Evolutionary conservation across 2,113 vertebrate genomes (phyloP).

Genomic region (Sylvietta virens): DNA sequence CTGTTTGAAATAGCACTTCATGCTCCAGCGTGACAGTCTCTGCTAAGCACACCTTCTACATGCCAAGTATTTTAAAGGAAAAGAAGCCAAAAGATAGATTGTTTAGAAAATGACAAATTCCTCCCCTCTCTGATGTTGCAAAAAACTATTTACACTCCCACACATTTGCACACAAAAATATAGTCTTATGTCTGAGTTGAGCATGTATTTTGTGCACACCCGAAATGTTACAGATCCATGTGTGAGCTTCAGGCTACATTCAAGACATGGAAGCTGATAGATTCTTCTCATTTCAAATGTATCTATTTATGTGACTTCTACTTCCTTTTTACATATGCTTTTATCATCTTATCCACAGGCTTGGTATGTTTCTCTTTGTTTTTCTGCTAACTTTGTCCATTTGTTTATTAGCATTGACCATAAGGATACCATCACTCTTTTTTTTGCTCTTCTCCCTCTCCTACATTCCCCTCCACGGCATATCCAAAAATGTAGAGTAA

Average conservation of each 20-base stretch:
- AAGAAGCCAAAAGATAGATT: background rate
- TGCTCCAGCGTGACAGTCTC: background rate
- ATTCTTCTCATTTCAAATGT: slow-evolving; percentile 23
- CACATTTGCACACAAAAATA: background rate
- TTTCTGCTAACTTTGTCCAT: slow-evolving; percentile 11
- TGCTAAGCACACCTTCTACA: background rate
- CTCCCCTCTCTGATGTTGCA: background rate
- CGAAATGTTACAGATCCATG: background rate
- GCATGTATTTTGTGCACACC: background rate
- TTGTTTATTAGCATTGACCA: background rate
- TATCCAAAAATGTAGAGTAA: slow-evolving; percentile 40
- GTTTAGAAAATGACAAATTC: background rate
- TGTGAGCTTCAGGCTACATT: background rate
- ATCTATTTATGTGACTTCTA: slow-evolving; percentile 28
- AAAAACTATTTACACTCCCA: background rate
- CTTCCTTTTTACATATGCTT: background rate
- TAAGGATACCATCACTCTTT: background rate
- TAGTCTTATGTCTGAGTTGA: background rate
- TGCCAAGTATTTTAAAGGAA: background rate
- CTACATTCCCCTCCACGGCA: background rate
- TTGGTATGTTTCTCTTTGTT: background rate
- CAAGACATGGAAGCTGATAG: slow-evolving; percentile 12
- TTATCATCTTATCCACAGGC: background rate
- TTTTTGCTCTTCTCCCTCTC: background rate
- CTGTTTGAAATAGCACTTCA: background rate